A percentile compares a stretch with the other conserved stretches of the same genome.
These are phyloP conservation scores for Leptinotarsa defecta DNA, from an alignment of 1,140 invertebrate genomes.

Conservation along the genomic window DNA sequence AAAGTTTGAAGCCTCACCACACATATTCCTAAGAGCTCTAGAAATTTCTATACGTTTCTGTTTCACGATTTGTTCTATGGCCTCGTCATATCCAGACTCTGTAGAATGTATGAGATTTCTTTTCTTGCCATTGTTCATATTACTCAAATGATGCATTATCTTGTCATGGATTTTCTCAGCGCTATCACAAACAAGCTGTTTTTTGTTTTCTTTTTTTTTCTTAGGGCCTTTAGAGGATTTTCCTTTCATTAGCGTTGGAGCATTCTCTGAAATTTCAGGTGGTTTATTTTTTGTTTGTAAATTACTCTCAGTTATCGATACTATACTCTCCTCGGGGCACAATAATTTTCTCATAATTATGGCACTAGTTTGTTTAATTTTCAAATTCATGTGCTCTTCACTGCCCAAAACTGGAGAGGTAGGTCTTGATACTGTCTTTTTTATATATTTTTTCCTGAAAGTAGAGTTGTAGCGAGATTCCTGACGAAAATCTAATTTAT, in stretches of 20 bases:
- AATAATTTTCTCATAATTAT: slow-evolving; percentile 48
- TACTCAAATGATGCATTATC: slow-evolving; percentile 49
- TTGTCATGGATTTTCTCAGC: slow-evolving; percentile 46
- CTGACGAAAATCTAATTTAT: no score
- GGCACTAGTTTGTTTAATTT: slow-evolving; percentile 49
- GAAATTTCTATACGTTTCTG: slow-evolving; percentile 50
- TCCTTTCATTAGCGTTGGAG: neutral
- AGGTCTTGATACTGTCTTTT: neutral
- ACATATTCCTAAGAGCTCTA: slow-evolving; percentile 44
- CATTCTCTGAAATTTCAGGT: neutral
- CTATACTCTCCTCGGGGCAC: slow-evolving; percentile 34
- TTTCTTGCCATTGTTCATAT: slow-evolving; percentile 46
- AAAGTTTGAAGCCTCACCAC: slow-evolving; percentile 24
- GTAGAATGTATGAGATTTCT: slow-evolving; percentile 46
- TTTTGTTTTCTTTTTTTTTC: slow-evolving; percentile 19
- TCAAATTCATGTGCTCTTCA: slow-evolving; percentile 46
- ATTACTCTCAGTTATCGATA: neutral
- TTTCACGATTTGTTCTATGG: slow-evolving; percentile 46
- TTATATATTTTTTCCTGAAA: neutral
- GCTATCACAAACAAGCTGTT: slow-evolving; percentile 28
- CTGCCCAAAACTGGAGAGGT: slow-evolving; percentile 41
- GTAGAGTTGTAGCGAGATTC: neutral
- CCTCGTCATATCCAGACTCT: slow-evolving; percentile 43
- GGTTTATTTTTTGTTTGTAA: slow-evolving; percentile 12
- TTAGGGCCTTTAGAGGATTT: neutral